Evolutionary conservation across 2,113 vertebrate species (phyloP).

Genomic region (Prunella himalayana): DNA sequence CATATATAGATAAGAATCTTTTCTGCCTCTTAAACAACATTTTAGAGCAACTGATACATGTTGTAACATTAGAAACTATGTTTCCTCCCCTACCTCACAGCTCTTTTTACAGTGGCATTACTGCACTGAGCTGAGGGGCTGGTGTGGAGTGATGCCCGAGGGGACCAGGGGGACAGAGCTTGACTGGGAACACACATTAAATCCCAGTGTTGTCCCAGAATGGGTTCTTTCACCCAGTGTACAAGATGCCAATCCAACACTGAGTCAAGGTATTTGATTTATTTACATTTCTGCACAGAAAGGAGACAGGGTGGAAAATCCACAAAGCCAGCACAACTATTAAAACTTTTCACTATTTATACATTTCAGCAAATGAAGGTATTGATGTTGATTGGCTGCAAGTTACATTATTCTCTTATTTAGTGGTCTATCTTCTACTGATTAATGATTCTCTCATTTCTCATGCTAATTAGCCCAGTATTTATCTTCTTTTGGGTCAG

Average conservation of each 20-base stretch:
- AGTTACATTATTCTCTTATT: background rate
- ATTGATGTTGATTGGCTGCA: background rate
- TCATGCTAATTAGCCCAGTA: background rate
- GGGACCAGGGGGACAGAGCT: too few relatives aligned
- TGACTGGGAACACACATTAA: background rate
- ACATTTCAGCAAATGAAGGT: background rate
- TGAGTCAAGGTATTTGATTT: background rate
- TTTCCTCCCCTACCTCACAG: background rate
- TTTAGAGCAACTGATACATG: background rate
- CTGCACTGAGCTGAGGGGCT: background rate
- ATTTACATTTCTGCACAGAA: background rate
- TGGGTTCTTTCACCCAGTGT: background rate
- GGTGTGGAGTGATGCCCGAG: background rate
- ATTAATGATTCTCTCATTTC: background rate
- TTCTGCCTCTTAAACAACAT: background rate
- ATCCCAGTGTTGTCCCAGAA: background rate
- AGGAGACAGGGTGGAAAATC: background rate
- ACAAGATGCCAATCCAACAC: background rate
- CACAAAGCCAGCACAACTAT: background rate
- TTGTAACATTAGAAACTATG: background rate
- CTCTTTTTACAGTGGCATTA: background rate
- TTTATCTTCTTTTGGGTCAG: background rate
- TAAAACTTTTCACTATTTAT: background rate
- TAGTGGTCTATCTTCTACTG: background rate
- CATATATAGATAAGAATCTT: background rate